A percentile compares a stretch with the other conserved stretches of the same genome.
phyloP scores from a whole-genome alignment of 2,113 vertebrate species.

The Nicator chloris region DNA sequence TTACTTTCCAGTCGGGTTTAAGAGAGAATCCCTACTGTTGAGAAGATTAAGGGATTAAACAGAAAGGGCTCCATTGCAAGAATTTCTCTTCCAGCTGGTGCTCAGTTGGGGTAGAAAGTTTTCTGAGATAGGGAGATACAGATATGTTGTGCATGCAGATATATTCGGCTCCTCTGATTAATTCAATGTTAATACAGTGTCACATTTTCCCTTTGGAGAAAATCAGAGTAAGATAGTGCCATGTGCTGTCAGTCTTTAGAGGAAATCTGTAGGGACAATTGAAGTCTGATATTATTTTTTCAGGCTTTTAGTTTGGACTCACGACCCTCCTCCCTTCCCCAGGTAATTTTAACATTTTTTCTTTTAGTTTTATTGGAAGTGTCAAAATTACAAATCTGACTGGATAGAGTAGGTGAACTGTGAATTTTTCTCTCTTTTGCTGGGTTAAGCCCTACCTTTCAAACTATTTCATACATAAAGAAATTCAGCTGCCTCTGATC shows the following conservation, averaged over 20 bases:
- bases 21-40: slow-evolving; percentile 66
- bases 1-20: slow-evolving; percentile 56
- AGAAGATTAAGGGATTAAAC: slow-evolving; percentile 73
- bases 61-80: slow-evolving; percentile 60
- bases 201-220: slow-evolving; percentile 18
- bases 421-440: slow-evolving; percentile 41
- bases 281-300: background rate
- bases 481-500: slow-evolving; percentile 13
- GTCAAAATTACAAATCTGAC: background rate
- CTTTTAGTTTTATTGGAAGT: background rate
- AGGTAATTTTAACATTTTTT: slow-evolving; percentile 8
- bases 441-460: slow-evolving; percentile 37
- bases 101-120: slow-evolving; percentile 36
- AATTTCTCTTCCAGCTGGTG: slow-evolving; percentile 62
- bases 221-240: background rate
- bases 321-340: background rate
- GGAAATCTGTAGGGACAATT: background rate
- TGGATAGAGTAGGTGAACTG: slow-evolving; percentile 37
- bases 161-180: slow-evolving; percentile 18
- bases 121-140: background rate
- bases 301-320: background rate
- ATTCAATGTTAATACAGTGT: slow-evolving; percentile 5
- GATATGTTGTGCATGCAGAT: background rate
- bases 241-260: slow-evolving; percentile 1
- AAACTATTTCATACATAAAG: slow-evolving; percentile 49